phyloP scores from a whole-genome alignment of 2,113 vertebrate species.

The Promerops cafer region DNA sequence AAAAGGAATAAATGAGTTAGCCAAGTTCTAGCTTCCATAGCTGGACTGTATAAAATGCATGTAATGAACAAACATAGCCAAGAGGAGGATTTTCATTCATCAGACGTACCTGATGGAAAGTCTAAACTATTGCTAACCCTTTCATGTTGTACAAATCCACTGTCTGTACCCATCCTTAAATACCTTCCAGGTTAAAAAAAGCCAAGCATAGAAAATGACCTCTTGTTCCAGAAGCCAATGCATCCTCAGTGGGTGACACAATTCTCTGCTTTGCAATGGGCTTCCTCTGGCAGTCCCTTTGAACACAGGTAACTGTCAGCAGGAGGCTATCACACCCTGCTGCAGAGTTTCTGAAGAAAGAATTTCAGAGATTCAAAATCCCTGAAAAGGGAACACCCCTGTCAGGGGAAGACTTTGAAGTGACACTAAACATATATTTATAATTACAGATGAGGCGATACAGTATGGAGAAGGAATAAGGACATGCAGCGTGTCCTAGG shows the following conservation, averaged over 20 bases:
- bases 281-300: conserved; percentile 13
- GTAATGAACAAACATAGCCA: not conserved
- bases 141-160: not conserved
- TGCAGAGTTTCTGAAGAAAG: conserved; percentile 6
- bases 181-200: not conserved
- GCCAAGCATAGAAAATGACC: not conserved
- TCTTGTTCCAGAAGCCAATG: not conserved
- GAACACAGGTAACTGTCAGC: conserved; percentile 25
- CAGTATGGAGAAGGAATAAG: conserved; percentile 36
- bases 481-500: not conserved
- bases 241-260: not conserved
- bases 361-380: conserved; percentile 48
- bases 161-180: not conserved
- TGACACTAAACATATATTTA: conserved; percentile 53
- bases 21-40: not conserved
- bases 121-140: not conserved
- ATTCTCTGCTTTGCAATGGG: not conserved
- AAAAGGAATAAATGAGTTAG: not conserved
- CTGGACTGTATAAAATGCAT: not conserved
- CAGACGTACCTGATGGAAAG: not conserved
- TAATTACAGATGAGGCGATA: conserved; percentile 35
- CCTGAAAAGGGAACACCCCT: conserved; percentile 25
- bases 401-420: conserved; percentile 46
- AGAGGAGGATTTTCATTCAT: not conserved
- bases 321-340: conserved; percentile 18